phyloP scores from a whole-genome alignment of 2,888 invertebrate species.

The Alentia gelatinosa region DNA sequence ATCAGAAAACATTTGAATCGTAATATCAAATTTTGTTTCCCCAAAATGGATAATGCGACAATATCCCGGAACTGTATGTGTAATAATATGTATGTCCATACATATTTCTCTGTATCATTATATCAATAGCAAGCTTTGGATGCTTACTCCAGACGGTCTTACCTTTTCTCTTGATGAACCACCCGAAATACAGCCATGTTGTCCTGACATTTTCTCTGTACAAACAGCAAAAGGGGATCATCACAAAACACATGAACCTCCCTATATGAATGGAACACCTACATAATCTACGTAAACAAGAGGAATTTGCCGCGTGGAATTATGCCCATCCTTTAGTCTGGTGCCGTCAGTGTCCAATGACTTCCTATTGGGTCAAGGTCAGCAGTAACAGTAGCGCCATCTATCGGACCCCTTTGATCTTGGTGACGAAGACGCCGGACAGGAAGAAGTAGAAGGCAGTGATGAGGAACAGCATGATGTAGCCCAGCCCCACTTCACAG shows the following conservation, averaged over 20 bases:
- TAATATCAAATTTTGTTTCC: too few relatives aligned
- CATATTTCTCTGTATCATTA: too few relatives aligned
- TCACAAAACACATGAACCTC: not conserved
- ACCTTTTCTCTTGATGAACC: too few relatives aligned
- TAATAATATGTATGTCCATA: too few relatives aligned
- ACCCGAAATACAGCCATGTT: not conserved
- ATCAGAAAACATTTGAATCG: too few relatives aligned
- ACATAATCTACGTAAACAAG: not conserved
- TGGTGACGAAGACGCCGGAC: slow-evolving; percentile 76
- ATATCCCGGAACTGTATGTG: too few relatives aligned
- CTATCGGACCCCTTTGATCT: slow-evolving; percentile 66
- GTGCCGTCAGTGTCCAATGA: not conserved
- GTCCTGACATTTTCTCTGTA: too few relatives aligned
- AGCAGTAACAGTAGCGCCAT: not conserved
- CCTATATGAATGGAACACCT: not conserved
- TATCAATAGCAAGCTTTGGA: too few relatives aligned
- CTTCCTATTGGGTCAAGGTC: not conserved
- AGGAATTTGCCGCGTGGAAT: not conserved
- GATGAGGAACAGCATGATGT: slow-evolving; percentile 77
- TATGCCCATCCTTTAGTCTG: not conserved
- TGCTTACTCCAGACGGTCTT: too few relatives aligned
- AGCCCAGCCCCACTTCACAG: slow-evolving; percentile 77
- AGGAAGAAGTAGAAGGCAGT: slow-evolving; percentile 76
- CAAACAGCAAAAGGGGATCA: slow-evolving; percentile 1
- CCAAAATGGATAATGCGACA: too few relatives aligned